phyloP scores from a whole-genome alignment of 1,140 invertebrate genomes.

The Nephotettix cincticeps region DNA sequence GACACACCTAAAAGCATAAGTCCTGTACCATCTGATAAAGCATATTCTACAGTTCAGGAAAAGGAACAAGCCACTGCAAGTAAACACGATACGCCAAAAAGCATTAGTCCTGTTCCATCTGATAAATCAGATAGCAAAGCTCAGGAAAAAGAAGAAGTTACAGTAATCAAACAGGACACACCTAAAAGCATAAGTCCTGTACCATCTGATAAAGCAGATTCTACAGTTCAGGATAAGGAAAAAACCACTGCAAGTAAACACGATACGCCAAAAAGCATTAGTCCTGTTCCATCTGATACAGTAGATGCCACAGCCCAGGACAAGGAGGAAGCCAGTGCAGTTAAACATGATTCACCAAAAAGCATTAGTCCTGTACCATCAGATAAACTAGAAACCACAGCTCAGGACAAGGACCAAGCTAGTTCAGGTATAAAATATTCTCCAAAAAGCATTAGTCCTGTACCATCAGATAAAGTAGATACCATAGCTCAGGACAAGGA shows the following conservation, averaged over 20 bases:
- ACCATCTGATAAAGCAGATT: constrained; percentile 19
- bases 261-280: constrained; percentile 24
- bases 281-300: constrained; percentile 16
- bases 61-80: too few species aligned
- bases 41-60: too few species aligned
- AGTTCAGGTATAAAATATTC: not conserved
- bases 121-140: not conserved
- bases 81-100: not conserved
- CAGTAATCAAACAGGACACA: not conserved
- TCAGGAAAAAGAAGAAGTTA: not conserved
- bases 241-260: constrained; percentile 20
- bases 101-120: constrained; percentile 1
- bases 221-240: constrained; percentile 22
- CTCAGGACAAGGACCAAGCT: not conserved
- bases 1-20: not conserved
- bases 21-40: not conserved
- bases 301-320: not conserved
- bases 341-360: not conserved
- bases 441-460: not conserved
- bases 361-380: constrained; percentile 2
- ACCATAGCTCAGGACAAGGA: not conserved
- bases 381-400: too few species aligned
- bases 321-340: not conserved
- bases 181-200: constrained; percentile 7
- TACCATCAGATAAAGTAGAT: not conserved